Percentiles rank a stretch among this genome's conserved stretches.
These are phyloP conservation scores for Archips crataeganus DNA, from an alignment of 2,888 invertebrate species.

Conservation along the genomic window DNA sequence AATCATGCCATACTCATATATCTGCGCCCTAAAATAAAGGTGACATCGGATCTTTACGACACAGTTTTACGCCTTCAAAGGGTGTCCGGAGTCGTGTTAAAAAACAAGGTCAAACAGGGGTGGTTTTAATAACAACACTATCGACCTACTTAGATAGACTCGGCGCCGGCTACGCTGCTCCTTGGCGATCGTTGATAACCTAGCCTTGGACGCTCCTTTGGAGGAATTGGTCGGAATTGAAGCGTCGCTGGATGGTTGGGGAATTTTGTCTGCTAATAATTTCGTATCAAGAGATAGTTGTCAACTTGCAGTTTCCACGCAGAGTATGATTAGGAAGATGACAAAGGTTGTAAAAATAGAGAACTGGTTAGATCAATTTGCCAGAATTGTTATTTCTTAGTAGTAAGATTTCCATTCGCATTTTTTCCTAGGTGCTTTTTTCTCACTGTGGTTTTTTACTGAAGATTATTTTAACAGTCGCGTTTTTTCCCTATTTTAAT, in stretches of 20 bases:
- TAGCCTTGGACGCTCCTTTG: conserved; percentile 21
- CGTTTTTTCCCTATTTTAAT: no score
- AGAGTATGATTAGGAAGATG: no score
- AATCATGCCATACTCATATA: conserved; percentile 1
- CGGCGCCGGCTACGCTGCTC: conserved; percentile 57
- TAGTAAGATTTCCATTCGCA: no score
- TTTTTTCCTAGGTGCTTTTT: no score
- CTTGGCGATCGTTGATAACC: conserved; percentile 45
- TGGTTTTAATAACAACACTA: conserved; percentile 60
- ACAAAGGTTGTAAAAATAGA: no score
- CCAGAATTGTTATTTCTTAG: no score
- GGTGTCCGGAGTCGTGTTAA: conserved; percentile 48
- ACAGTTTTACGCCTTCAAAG: conserved; percentile 38
- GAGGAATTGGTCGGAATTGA: not conserved
- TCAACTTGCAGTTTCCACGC: no score
- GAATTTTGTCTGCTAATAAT: not conserved
- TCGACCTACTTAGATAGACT: conserved; percentile 63
- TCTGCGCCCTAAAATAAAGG: conserved; percentile 19
- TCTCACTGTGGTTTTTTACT: no score
- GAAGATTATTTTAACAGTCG: no score
- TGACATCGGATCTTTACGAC: conserved; percentile 41
- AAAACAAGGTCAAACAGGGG: conserved; percentile 57
- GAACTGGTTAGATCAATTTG: no score
- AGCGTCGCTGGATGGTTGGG: not conserved
- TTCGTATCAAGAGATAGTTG: no score